Base-by-base conservation (phyloP, 2,888 invertebrate species). In the Tanytarsus gracilentus region DNA sequence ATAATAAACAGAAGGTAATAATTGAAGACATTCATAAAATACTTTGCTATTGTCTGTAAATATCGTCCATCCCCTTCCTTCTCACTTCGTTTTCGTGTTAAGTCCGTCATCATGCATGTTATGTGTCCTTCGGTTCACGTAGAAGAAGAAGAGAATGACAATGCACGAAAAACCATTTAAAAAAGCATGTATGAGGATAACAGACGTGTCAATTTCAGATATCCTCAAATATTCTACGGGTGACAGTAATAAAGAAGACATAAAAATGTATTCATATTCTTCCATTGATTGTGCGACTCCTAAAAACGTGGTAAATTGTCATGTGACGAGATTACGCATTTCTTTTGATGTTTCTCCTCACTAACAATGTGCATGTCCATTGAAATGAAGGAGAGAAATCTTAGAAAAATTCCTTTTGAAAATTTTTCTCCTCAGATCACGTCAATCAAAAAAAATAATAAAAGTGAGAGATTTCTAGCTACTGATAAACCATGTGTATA, bases 301-400 rank as follows among this genome's bases (percentile, higher is more conserved):
- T n/a, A 21, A 14, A 55, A 48, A 60, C 60, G 60, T 60, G 60
- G 49, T 60, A 60, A 60, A 60, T 50, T 50, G 60, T 60, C 36
- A 50, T 60, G 50, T 60, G 60, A 60, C 60, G 39, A 60, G 60
- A 60, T 60, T 60, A 60, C 50, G 58, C 58, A 58, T 58, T 58
- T 58, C 58, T 58, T 44, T 58, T 58, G 58, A 58, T 40, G 58
- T 58, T 40, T 16, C 30, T 25, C 8, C 14, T 40, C n/a, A 11
- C 6, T 33, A 33, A 11, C 33, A 33, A 44, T 44, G 44, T 44
- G 44, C 44, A 44, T 44, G 44, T 44, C 44, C 44, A 44, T 44
- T 18, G 44, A 44, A 44, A 44, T 18, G 18, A 36, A 36, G 16
- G 16, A 36, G 36, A 36, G 36, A 44, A 44, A 44, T 44, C 44